A percentile compares a stretch with the other conserved stretches of the same genome.
Conservation (phyloP, 2,113 vertebrate genomes). For the Chaenocephalus aceratus region DNA sequence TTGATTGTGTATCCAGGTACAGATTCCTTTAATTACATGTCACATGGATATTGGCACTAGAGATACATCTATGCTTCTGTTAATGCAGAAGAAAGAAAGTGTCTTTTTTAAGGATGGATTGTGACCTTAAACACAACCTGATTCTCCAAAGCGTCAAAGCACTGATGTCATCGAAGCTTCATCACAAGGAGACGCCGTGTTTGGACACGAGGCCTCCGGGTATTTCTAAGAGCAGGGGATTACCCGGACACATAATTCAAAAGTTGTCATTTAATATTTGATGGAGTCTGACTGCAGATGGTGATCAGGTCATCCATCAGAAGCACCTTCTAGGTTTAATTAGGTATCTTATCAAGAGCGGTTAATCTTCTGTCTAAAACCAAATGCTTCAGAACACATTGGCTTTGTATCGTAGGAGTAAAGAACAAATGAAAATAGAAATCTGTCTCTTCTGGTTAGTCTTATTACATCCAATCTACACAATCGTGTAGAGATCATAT, state of each 20-base stretch:
- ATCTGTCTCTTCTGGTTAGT: no score
- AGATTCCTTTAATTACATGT: neutral
- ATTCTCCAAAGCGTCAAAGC: slow-evolving; percentile 6
- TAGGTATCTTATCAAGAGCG: neutral
- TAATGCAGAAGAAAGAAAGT: neutral
- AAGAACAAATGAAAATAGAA: neutral
- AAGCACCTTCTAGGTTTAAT: slow-evolving; percentile 5
- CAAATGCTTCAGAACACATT: neutral
- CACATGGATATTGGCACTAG: neutral
- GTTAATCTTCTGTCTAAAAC: neutral
- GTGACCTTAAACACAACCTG: neutral
- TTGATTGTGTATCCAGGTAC: neutral
- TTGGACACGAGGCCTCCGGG: slow-evolving; percentile 2
- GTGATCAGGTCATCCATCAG: slow-evolving; percentile 25
- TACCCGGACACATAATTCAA: slow-evolving; percentile 22
- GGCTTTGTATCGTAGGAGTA: neutral
- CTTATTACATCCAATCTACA: no score
- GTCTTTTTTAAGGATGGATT: neutral
- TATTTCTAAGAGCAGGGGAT: slow-evolving; percentile 47
- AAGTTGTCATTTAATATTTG: slow-evolving; percentile 40
- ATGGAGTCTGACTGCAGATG: slow-evolving; percentile 4
- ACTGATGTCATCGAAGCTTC: slow-evolving; percentile 9
- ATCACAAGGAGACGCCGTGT: neutral
- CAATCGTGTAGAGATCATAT: no score
- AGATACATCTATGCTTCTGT: neutral